phyloP scores from a whole-genome alignment of 2,797 vertebrate genomes.

The Mus caroli region DNA sequence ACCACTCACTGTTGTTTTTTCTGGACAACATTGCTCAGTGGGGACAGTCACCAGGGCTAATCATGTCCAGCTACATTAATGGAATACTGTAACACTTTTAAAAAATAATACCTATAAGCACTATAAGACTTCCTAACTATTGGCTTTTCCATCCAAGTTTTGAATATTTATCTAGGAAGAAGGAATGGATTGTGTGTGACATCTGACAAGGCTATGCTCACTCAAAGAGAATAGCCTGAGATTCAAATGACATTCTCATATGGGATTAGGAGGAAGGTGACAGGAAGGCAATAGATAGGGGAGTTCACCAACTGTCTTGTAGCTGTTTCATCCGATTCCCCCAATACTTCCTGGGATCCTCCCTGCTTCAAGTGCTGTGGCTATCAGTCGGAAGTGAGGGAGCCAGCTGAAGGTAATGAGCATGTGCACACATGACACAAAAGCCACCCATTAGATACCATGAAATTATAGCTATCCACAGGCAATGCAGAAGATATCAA shows the following conservation, averaged over 20 bases:
- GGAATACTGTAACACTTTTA: background rate
- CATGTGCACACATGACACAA: background rate
- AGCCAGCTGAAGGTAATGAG: background rate
- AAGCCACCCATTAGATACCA: background rate
- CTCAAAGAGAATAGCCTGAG: background rate
- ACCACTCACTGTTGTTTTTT: slow-evolving; percentile 57
- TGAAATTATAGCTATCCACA: background rate
- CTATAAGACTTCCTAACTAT: background rate
- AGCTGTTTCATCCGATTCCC: background rate
- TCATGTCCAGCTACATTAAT: background rate
- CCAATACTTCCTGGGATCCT: background rate
- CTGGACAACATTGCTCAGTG: background rate
- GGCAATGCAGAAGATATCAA: background rate
- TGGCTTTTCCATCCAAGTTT: background rate
- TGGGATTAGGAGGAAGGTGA: background rate
- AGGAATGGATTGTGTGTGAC: background rate
- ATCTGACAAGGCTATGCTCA: background rate
- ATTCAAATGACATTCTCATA: background rate
- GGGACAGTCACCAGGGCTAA: background rate
- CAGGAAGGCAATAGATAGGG: background rate
- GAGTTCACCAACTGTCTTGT: background rate
- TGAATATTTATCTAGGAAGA: slow-evolving; percentile 7
- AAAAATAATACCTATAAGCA: slow-evolving; percentile 53
- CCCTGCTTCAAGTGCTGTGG: no score
- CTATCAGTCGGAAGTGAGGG: background rate